Conservation (phyloP, 2,888 invertebrate species). For the Erebia ligea region DNA sequence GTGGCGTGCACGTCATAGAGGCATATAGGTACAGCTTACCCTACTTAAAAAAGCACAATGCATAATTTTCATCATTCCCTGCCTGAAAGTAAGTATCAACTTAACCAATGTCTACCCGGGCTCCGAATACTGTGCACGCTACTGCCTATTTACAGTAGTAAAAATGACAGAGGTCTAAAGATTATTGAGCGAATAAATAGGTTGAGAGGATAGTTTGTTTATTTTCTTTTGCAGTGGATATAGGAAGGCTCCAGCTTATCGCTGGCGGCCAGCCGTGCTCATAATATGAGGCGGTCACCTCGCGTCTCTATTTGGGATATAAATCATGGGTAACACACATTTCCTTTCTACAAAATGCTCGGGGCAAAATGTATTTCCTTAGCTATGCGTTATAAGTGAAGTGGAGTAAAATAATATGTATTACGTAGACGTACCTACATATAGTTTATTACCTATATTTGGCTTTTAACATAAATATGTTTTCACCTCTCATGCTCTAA, state of each 20-base stretch:
- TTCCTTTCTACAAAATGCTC: constrained; percentile 75
- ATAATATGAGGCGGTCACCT: constrained; percentile 61
- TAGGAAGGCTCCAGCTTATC: constrained; percentile 76
- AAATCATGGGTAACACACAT: constrained; percentile 81
- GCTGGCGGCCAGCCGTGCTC: constrained; percentile 72
- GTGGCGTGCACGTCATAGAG: too few relatives aligned
- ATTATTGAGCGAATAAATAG: constrained; percentile 68
- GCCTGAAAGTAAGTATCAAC: too few relatives aligned
- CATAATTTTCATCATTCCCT: too few relatives aligned
- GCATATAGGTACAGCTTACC: too few relatives aligned
- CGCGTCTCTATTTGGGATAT: constrained; percentile 72
- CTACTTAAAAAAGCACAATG: too few relatives aligned
- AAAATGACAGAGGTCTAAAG: constrained; percentile 44
- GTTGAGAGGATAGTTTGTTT: constrained; percentile 70
- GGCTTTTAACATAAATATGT: not conserved
- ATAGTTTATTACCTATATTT: constrained; percentile 20
- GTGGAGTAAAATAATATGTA: constrained; percentile 43
- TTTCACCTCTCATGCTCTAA: too few relatives aligned
- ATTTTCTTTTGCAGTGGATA: constrained; percentile 74
- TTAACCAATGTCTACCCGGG: too few relatives aligned
- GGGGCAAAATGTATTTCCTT: constrained; percentile 70
- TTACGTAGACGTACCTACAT: constrained; percentile 28
- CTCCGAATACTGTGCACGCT: too few relatives aligned
- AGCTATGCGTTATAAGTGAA: constrained; percentile 57
- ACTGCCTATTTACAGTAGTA: not conserved